A percentile compares a stretch with the other conserved stretches of the same genome.
phyloP scores from a whole-genome alignment of 1,140 invertebrate species.

The Littorina saxatilis region DNA sequence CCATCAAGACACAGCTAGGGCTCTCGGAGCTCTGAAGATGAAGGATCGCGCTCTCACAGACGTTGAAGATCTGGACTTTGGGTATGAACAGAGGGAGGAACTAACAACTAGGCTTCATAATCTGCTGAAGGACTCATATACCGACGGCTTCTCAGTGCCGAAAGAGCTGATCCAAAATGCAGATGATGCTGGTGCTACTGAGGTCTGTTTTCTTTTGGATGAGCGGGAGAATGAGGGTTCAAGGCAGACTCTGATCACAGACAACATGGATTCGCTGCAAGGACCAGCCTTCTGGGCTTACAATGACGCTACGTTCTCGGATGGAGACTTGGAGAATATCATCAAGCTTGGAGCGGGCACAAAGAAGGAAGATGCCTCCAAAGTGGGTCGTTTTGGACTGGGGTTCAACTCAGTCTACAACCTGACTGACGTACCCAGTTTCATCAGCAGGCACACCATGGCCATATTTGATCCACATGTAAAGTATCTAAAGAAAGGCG shows the following conservation, averaged over 20 bases:
- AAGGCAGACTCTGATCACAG: constrained; percentile 56
- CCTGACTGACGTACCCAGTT: constrained; percentile 72
- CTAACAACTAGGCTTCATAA: constrained; percentile 59
- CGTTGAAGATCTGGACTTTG: constrained; percentile 52
- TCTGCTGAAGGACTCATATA: constrained; percentile 56
- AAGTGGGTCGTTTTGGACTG: constrained; percentile 69
- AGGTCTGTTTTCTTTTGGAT: constrained; percentile 68
- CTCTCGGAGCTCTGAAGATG: constrained; percentile 59
- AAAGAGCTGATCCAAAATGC: constrained; percentile 76
- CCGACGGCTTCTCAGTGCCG: constrained; percentile 63
- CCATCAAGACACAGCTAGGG: constrained; percentile 49
- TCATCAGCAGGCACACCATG: constrained; percentile 64
- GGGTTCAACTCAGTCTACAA: constrained; percentile 73
- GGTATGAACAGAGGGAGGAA: constrained; percentile 64
- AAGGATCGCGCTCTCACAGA: constrained; percentile 51
- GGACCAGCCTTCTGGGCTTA: constrained; percentile 68
- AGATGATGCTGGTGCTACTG: constrained; percentile 70
- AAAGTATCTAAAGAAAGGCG: constrained; percentile 58
- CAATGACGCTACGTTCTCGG: constrained; percentile 66
- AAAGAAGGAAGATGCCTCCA: constrained; percentile 61
- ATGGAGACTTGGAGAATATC: constrained; percentile 67
- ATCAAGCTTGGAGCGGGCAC: constrained; percentile 65
- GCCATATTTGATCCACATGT: constrained; percentile 73
- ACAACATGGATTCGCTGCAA: constrained; percentile 65
- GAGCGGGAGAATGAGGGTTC: constrained; percentile 60